Evolutionary conservation across 1,140 invertebrate genomes (phyloP), one percentile per base, ranked within the genome.

Genomic region (Papilio dardanus): DNA sequence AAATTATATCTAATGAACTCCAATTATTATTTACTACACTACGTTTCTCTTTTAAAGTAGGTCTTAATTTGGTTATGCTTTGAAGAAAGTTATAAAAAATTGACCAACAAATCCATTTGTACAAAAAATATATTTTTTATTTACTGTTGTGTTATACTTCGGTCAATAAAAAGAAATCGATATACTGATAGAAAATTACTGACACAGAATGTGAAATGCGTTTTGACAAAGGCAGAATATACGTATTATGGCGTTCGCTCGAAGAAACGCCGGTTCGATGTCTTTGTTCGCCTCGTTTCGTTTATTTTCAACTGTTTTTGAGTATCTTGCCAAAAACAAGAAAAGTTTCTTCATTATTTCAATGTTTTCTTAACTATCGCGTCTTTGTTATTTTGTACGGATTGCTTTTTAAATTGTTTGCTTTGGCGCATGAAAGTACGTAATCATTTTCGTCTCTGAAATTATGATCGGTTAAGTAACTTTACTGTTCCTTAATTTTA

Each of bases 301-400:
- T 62, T 62, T 62, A 62, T 62, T 62, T 62, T 62, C 54, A 62
- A 62, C 54, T 62, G 54, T 62, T 62, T 62, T 62, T 62, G 54
- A 62, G 54, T 62, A 28, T 62, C 54, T 62, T 62, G 54, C 54
- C 54, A 62, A 62, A 62, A 62, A 62, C 54, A 62, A 62, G 54
- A 62, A 62, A 62, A 62, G 54, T 62, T 62, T 62, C 54, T 62
- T 62, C 54, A 62, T 62, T 62, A 62, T 62, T 62, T 62, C 54
- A 62, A 8, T 62, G 54, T 62, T 62, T 62, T 28, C 54, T 58
- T 58, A 58, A 58, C 54, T 58, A 58, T 58, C 54, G 54, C 24
- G 54, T 58, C 8, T 58, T 58, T 58, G 54, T 58, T 24, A 58
- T 58, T 58, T 58, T 28, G 24, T 14, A 24, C 21, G 54, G 54